Percentiles rank a stretch among this genome's conserved stretches.
Conservation (phyloP, 2,888 invertebrate genomes). For the Cryptops parisi region DNA sequence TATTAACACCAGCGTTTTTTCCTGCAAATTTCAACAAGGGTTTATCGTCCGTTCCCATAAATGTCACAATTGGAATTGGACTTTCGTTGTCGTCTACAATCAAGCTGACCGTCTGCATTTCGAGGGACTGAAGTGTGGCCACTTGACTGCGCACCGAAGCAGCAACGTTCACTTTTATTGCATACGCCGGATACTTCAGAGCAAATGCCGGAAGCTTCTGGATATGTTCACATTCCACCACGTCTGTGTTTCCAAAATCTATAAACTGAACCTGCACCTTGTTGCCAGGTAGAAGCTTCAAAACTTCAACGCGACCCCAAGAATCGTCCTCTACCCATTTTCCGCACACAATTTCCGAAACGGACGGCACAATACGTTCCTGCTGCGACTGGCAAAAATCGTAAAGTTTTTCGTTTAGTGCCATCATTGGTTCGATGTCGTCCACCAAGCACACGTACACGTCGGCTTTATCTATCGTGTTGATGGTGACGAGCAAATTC, state of each 20-base stretch:
- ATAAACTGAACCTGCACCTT: not conserved
- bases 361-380: too few species aligned
- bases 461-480: too few species aligned
- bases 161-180: not conserved
- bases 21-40: too few species aligned
- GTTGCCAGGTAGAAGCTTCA: not conserved
- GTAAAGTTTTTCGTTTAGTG: not conserved
- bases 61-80: not conserved
- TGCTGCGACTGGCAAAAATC: too few species aligned
- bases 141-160: not conserved
- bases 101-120: not conserved
- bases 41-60: not conserved
- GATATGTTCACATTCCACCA: not conserved
- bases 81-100: not conserved
- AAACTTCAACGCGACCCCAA: not conserved
- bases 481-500: too few species aligned
- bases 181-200: not conserved
- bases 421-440: not conserved
- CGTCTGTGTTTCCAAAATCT: not conserved
- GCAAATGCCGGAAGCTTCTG: not conserved
- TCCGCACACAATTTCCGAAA: not conserved
- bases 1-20: too few species aligned
- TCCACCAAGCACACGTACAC: not conserved
- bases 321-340: not conserved
- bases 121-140: not conserved